Conservation (phyloP, 2,797 vertebrate genomes). For the Danio aesculapii region DNA sequence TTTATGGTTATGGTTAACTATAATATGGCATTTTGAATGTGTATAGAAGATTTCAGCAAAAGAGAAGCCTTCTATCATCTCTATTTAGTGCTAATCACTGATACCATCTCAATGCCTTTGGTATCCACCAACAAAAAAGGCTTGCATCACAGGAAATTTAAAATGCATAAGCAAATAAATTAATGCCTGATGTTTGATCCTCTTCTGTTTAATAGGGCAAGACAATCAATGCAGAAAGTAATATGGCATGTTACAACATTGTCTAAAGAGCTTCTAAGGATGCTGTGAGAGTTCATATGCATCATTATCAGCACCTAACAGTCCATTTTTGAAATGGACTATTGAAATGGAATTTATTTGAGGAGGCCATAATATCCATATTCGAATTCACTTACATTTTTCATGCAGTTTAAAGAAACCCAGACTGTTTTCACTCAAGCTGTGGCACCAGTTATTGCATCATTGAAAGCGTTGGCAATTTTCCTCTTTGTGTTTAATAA, state of each 20-base stretch:
- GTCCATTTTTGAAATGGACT: conserved; percentile 35
- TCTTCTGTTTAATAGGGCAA: conserved; percentile 6
- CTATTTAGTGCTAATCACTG: conserved; percentile 11
- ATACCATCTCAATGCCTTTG: background rate
- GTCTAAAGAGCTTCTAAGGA: background rate
- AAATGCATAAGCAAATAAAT: conserved; percentile 31
- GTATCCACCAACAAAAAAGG: conserved; percentile 16
- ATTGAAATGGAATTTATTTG: conserved; percentile 30
- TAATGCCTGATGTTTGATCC: background rate
- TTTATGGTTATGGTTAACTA: too few species aligned
- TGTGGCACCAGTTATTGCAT: background rate
- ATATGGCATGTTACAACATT: background rate
- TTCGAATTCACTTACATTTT: background rate
- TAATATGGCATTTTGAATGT: background rate
- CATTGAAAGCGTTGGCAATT: background rate
- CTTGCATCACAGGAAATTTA: conserved; percentile 10
- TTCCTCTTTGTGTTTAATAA: background rate
- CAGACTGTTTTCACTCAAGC: conserved; percentile 16
- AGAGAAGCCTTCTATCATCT: conserved; percentile 21
- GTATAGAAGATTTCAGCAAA: background rate
- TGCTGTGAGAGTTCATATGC: background rate
- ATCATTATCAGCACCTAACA: background rate
- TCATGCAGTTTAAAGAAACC: background rate
- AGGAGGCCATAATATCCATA: conserved; percentile 9
- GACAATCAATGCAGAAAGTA: background rate